Evolutionary conservation across 2,113 vertebrate species (phyloP), one percentile per base, ranked within the genome.

Genomic region (Cacatua alba): DNA sequence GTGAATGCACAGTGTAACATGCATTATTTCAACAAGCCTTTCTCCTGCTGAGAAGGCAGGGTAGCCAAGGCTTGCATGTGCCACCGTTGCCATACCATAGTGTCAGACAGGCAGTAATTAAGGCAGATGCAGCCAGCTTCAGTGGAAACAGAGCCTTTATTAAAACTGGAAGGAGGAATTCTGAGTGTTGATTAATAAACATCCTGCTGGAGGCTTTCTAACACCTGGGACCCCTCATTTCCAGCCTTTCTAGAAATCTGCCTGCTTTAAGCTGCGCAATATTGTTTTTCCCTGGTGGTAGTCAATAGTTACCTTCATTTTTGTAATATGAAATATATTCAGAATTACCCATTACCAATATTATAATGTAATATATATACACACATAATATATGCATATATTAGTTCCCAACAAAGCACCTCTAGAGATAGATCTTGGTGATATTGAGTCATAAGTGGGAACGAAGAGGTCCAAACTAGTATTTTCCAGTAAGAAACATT

Each of bases 1-100:
- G 48, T 81, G 60, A 78, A 41, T 60, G 75, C 86, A 20, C 35
- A 68, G 33, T 21, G 4, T 31, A 44, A 49, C 11, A 17, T 52
- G 33, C 26, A 44, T 52, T 46, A 94, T n/a, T 76, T 90, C 68
- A 71, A 35, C 16, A 64, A 60, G 55, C 10, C 44, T 77, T 76
- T 48, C 72, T 92, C 64, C 59, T 25, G 46, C 82, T 84, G 72
- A 81, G 85, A 49, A 95, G 60, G 41, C 74, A 93, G 82, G 26
- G 31, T 9, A 88, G 39, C 51, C 76, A 76, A 65, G 64, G 53
- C 39, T 64, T 23, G 10, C 10, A 6, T 21, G 53, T 88, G 60
- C 75, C 68, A 71, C 53, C 0, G 0, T 15, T 44, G 43, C 35
- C 0, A 0, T 26, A 37, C 60, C 3, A 4, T 31, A 37, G 64